Conservation (phyloP, 1,140 invertebrate genomes). For the Zaprionus vittiger region DNA sequence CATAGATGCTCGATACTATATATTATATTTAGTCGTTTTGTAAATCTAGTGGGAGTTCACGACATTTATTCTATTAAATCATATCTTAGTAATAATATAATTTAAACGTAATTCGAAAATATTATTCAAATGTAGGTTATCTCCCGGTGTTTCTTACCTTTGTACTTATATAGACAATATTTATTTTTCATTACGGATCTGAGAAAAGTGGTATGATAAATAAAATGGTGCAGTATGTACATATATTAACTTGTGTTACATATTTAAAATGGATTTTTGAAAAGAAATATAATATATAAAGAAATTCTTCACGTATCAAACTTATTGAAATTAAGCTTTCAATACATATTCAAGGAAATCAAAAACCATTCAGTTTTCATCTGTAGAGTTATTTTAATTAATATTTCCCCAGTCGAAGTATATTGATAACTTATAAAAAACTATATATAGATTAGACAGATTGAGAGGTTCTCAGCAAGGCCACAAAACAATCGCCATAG, state of each 20-base stretch:
- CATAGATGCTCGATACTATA: slow-evolving; percentile 5
- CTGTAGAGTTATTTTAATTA: background rate
- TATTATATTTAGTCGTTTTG: slow-evolving; percentile 1
- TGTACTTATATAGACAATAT: background rate
- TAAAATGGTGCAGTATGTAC: background rate
- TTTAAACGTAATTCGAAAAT: background rate
- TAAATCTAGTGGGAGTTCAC: slow-evolving; percentile 19
- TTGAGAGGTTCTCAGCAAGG: slow-evolving; percentile 22
- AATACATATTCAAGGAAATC: background rate
- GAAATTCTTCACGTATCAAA: background rate
- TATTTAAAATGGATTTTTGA: background rate
- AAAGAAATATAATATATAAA: background rate
- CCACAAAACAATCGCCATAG: slow-evolving; percentile 25
- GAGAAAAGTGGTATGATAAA: background rate
- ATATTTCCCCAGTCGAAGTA: slow-evolving; percentile 1
- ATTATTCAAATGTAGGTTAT: background rate
- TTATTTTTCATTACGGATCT: background rate
- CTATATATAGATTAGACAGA: slow-evolving; percentile 4
- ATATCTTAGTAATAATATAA: background rate
- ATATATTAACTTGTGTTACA: background rate
- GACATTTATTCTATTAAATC: background rate
- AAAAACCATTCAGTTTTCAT: background rate
- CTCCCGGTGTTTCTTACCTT: slow-evolving; percentile 5
- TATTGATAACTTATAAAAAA: background rate
- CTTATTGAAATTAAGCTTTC: background rate